These are phyloP conservation scores for Euleptes europaea DNA, from an alignment of 2,113 vertebrate genomes.

Conservation along the genomic window DNA sequence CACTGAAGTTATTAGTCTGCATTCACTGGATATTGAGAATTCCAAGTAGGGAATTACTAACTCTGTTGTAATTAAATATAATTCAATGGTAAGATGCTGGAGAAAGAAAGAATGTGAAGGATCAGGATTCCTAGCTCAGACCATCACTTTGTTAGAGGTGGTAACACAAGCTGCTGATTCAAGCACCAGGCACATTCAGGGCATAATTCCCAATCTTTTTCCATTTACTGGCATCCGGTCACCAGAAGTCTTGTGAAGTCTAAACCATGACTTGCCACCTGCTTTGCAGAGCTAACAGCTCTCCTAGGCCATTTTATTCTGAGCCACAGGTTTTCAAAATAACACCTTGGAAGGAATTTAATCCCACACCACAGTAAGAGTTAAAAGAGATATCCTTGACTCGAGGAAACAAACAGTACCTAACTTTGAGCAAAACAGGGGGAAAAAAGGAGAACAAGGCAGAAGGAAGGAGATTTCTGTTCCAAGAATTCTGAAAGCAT, in stretches of 20 bases:
- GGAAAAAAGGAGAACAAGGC: neutral
- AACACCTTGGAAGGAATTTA: neutral
- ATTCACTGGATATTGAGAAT: neutral
- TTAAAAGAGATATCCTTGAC: neutral
- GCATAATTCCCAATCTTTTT: constrained; percentile 3
- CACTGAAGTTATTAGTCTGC: neutral
- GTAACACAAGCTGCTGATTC: neutral
- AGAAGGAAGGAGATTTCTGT: neutral
- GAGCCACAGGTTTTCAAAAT: constrained; percentile 1
- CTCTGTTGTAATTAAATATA: constrained; percentile 14
- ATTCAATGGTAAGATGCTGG: constrained; percentile 8
- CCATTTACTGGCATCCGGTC: neutral
- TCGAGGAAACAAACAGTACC: neutral
- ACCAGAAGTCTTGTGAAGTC: constrained; percentile 6
- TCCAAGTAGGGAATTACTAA: constrained; percentile 5
- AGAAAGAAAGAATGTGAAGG: neutral
- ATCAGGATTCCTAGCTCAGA: neutral
- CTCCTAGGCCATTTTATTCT: constrained; percentile 17
- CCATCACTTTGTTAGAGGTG: neutral
- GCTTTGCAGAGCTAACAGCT: constrained; percentile 23
- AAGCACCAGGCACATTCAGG: neutral
- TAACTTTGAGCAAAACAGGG: neutral
- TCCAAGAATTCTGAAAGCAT: neutral
- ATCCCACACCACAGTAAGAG: neutral
- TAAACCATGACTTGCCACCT: neutral